Base-by-base conservation (phyloP, 2,888 invertebrate genomes). In the Ennomos fuscantarius region DNA sequence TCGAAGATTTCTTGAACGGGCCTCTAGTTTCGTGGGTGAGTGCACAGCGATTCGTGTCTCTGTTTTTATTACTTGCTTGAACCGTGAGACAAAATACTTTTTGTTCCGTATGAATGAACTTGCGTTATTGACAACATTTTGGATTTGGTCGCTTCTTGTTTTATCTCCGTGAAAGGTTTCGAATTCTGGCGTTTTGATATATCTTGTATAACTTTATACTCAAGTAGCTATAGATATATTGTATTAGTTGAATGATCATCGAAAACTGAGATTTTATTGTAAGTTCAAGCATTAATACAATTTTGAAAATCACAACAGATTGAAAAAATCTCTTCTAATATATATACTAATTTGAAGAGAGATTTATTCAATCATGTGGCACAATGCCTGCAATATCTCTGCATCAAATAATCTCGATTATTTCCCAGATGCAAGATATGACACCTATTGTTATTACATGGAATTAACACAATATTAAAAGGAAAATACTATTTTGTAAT, bases 11-110 rank as follows among this genome's bases (percentile, higher is more conserved):
- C 87, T 93, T 97, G 84, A 94, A 94, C 82, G 96, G 96, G 78
- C 96, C 97, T 78, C 93, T 97, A 70, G 96, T 97, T 76, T 95
- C 95, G 85, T 97, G 97, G 97, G 97, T 97, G 93, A 94, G 94
- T 93, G 87, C 84, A 85, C 86, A 89, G 76, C 78, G 73, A 84
- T 84, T 80, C 75, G 76, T 82, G 77, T 78, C 79, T 76, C 68
- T 74, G 77, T 78, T 81, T 81, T 82, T 84, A 78, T 78, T 74
- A 74, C 73, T 72, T 69, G 73, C 74, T 77, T 80, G 78, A 68
- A 79, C 78, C 83, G 82, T 85, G 82, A 81, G 81, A 83, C 80
- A 76, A 80, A 81, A 76, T 79, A 76, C 74, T 66, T 55, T n/a
- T 68, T 73, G 81, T 87, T 85, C 79, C 81, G 79, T 78, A 65